Evolutionary conservation across 2,113 vertebrate species (phyloP).

Genomic region (Oreochromis niloticus): DNA sequence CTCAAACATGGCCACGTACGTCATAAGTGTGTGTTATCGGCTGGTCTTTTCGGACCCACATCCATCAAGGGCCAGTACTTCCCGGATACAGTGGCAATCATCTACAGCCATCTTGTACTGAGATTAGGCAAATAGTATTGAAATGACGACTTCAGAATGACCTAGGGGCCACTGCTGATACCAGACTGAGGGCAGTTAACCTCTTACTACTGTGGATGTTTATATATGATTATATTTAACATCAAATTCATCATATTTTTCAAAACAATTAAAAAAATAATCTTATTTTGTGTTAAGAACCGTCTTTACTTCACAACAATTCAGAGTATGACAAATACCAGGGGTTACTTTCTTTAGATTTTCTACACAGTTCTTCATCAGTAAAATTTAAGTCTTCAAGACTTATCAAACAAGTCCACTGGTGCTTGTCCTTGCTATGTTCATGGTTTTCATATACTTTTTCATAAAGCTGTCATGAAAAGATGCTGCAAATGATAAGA

Average conservation of each 20-base stretch:
- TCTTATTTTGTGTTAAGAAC: neutral
- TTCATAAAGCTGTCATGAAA: neutral
- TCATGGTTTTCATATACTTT: neutral
- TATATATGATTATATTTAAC: slow-evolving; percentile 17
- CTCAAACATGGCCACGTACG: neutral
- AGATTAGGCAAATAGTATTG: slow-evolving; percentile 61
- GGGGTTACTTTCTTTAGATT: neutral
- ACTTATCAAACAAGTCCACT: neutral
- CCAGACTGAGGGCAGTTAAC: slow-evolving; percentile 17
- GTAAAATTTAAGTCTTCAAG: neutral
- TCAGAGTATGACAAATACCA: neutral
- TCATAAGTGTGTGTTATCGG: slow-evolving; percentile 46
- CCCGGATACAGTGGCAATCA: slow-evolving; percentile 49
- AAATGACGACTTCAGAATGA: slow-evolving; percentile 32
- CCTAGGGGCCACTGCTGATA: neutral
- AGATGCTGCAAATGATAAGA: neutral
- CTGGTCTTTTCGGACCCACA: slow-evolving; percentile 21
- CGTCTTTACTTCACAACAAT: neutral
- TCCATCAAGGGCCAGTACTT: slow-evolving; percentile 43
- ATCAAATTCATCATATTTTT: neutral
- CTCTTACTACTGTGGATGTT: neutral
- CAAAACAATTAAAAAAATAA: neutral
- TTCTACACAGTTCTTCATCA: neutral
- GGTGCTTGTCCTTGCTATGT: neutral
- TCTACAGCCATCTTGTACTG: slow-evolving; percentile 43